Conservation (phyloP, 2,888 invertebrate genomes). For the Cheilosia urbana region DNA sequence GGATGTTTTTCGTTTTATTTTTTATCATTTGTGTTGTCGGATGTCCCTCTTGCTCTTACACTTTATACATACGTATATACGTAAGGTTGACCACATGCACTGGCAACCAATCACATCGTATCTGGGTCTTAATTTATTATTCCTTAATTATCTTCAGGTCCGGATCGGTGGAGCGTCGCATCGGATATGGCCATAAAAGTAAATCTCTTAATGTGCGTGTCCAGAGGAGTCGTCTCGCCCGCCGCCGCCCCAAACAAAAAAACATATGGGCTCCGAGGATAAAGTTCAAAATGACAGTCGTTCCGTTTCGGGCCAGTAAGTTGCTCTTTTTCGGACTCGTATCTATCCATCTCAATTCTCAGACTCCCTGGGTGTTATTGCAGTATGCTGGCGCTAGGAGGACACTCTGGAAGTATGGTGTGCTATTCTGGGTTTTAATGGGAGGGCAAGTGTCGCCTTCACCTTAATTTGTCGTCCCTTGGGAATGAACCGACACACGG, state of each 20-base stretch:
- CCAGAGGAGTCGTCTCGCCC: slow-evolving; percentile 6
- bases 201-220: slow-evolving; percentile 69
- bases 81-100: background rate
- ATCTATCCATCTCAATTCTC: slow-evolving; percentile 62
- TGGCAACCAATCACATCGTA: slow-evolving; percentile 56
- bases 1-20: background rate
- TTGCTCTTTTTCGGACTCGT: slow-evolving; percentile 54
- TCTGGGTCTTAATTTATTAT: slow-evolving; percentile 60
- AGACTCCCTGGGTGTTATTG: slow-evolving; percentile 19
- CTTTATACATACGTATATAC: background rate
- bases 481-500: slow-evolving; percentile 37
- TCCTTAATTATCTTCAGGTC: slow-evolving; percentile 58
- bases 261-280: slow-evolving; percentile 63
- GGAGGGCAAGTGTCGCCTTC: slow-evolving; percentile 58
- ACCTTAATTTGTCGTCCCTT: slow-evolving; percentile 61
- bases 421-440: slow-evolving; percentile 12
- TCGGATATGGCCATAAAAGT: slow-evolving; percentile 65
- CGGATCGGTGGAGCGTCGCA: slow-evolving; percentile 55
- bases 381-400: background rate
- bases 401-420: background rate
- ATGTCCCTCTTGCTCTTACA: background rate
- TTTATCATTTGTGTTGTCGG: no score
- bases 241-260: slow-evolving; percentile 15
- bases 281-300: slow-evolving; percentile 70
- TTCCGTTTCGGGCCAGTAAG: slow-evolving; percentile 56